phyloP scores from a whole-genome alignment of 64 coral and sea anemone genomes.

The Acropora yongei region DNA sequence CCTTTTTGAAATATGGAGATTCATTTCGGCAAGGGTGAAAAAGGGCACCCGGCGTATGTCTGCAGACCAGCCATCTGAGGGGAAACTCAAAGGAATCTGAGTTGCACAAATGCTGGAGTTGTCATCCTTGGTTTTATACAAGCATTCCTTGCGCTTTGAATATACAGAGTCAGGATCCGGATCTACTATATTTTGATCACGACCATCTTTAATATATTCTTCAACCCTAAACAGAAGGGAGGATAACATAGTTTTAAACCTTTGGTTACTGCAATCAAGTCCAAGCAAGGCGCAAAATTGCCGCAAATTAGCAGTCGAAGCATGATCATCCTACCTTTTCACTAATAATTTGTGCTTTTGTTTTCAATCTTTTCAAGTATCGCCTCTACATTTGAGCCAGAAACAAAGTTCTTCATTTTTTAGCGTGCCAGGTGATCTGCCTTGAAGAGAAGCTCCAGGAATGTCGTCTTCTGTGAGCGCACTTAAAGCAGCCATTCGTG shows the following conservation, averaged over 20 bases:
- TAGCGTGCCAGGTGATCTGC: neutral
- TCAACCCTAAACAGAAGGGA: neutral
- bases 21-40: neutral
- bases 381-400: neutral
- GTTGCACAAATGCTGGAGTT: neutral
- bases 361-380: neutral
- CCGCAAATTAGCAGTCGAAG: neutral
- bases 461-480: neutral
- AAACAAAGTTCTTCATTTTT: neutral
- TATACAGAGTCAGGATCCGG: neutral
- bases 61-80: neutral
- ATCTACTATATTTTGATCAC: constrained; percentile 25
- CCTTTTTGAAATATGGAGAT: constrained; percentile 39
- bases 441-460: neutral
- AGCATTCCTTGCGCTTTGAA: neutral
- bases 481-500: neutral
- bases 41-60: neutral
- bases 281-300: neutral
- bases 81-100: neutral
- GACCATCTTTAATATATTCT: neutral
- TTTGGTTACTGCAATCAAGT: neutral
- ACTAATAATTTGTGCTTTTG: neutral
- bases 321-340: neutral
- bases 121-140: neutral
- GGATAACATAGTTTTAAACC: neutral